Conservation (phyloP, 2,888 invertebrate genomes). For the Tetheella fluctuosa region DNA sequence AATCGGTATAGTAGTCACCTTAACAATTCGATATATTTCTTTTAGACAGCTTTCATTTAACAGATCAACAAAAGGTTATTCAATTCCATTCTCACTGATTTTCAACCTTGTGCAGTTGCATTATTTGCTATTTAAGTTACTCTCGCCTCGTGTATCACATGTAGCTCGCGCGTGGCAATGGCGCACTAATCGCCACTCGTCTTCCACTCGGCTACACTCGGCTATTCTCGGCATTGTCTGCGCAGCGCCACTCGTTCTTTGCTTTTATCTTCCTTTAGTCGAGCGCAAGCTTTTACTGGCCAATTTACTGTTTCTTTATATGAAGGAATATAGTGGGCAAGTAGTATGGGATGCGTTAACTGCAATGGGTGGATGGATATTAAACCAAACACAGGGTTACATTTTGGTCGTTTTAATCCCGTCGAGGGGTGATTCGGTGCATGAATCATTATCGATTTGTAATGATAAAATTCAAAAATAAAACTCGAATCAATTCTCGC, state of each 20-base stretch:
- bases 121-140: not conserved
- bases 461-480: too few species aligned
- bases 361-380: too few species aligned
- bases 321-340: not conserved
- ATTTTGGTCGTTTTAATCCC: too few species aligned
- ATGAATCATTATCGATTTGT: too few species aligned
- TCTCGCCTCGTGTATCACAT: not conserved
- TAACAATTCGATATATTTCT: too few species aligned
- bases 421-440: too few species aligned
- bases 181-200: constrained; percentile 12
- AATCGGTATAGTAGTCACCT: too few species aligned
- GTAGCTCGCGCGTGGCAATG: constrained; percentile 1
- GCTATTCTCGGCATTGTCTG: constrained; percentile 9
- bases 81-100: not conserved
- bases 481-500: too few species aligned
- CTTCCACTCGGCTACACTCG: constrained; percentile 11
- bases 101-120: not conserved
- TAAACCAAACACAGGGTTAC: too few species aligned
- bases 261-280: constrained; percentile 3
- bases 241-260: not conserved
- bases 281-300: constrained; percentile 9
- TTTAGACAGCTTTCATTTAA: too few species aligned
- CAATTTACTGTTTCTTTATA: constrained; percentile 4
- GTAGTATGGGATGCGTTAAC: too few species aligned
- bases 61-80: too few species aligned